A percentile compares a stretch with the other conserved stretches of the same genome.
Conservation (phyloP, 2,888 invertebrate species). For the Cylloceria caligata region DNA sequence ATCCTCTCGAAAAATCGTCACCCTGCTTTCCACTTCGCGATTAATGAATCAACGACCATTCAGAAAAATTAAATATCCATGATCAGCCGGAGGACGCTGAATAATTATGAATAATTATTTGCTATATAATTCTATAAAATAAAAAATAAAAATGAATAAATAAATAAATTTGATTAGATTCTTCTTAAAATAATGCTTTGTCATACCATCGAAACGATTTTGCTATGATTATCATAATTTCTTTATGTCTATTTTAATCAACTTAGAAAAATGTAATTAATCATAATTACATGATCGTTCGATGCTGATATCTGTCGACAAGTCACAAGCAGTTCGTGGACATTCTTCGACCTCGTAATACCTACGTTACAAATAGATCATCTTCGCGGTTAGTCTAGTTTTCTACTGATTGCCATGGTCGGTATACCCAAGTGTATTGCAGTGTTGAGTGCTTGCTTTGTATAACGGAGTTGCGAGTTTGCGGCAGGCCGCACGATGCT, state of each 20-base stretch:
- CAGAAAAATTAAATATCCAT: background rate
- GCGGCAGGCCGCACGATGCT: slow-evolving; percentile 38
- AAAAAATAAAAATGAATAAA: too few species aligned
- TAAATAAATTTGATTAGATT: too few species aligned
- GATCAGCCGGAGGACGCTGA: too few species aligned
- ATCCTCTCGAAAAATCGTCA: slow-evolving; percentile 52
- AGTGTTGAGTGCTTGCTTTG: background rate
- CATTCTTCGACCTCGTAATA: background rate
- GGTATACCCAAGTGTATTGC: slow-evolving; percentile 19
- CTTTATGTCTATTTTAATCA: too few species aligned
- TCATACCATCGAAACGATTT: too few species aligned
- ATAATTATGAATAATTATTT: background rate
- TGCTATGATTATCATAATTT: too few species aligned
- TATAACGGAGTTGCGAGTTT: slow-evolving; percentile 38
- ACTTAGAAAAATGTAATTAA: too few species aligned
- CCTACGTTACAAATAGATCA: background rate
- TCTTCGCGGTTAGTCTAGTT: slow-evolving; percentile 6
- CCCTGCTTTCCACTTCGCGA: slow-evolving; percentile 9
- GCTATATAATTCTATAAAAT: too few species aligned
- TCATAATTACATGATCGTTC: too few species aligned
- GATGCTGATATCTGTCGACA: background rate
- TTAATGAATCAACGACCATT: slow-evolving; percentile 33
- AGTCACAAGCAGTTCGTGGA: background rate
- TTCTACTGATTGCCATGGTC: slow-evolving; percentile 11
- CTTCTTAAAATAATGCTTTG: too few species aligned